These are phyloP conservation scores for Numida meleagris DNA, from an alignment of 2,113 vertebrate genomes.

Conservation along the genomic window DNA sequence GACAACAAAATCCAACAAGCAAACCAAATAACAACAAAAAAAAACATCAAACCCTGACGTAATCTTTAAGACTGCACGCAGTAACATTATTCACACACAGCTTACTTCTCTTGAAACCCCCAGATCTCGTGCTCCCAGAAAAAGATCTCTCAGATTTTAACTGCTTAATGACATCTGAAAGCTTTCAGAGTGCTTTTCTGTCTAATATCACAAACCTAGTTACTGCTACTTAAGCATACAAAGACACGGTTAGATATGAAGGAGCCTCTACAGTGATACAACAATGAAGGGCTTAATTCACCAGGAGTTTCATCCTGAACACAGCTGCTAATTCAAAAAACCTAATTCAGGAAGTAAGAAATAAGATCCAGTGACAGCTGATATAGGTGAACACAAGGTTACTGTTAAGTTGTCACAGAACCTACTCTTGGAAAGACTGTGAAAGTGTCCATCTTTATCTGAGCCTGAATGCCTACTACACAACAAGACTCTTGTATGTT, in stretches of 20 bases:
- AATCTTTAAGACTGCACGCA: background rate
- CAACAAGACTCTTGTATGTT: background rate
- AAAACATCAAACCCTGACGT: accelerated
- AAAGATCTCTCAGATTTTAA: background rate
- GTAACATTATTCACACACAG: background rate
- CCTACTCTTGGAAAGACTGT: background rate
- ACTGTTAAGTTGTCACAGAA: background rate
- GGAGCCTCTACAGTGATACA: background rate
- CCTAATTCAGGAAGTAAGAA: background rate
- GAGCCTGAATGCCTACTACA: background rate
- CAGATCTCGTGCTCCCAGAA: background rate
- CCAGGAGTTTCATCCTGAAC: background rate
- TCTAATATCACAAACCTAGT: background rate
- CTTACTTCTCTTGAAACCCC: background rate
- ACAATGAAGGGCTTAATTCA: background rate
- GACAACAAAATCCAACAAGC: background rate
- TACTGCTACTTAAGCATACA: background rate
- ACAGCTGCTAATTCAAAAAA: background rate
- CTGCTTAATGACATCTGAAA: background rate
- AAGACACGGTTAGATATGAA: background rate
- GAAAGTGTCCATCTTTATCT: background rate
- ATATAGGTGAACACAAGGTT: background rate
- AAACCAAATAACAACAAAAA: background rate
- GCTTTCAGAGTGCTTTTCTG: background rate
- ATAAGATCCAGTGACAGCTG: background rate